Percentiles rank a stretch among this genome's conserved stretches.
These are phyloP conservation scores for Hylomyscus alleni DNA, from an alignment of 2,797 vertebrate species.

Conservation along the genomic window DNA sequence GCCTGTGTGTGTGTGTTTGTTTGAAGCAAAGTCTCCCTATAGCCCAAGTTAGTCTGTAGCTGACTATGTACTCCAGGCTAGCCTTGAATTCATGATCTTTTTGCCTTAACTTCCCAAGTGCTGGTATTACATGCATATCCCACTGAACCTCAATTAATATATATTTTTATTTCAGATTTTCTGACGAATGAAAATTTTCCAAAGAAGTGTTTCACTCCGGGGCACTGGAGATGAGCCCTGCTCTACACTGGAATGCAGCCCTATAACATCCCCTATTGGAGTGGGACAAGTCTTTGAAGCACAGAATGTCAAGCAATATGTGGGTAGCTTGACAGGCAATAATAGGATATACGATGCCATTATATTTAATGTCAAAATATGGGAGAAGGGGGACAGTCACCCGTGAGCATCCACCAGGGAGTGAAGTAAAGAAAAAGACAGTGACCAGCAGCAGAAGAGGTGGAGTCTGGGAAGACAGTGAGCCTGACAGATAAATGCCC, in stretches of 20 bases:
- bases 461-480: not conserved
- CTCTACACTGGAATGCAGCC: not conserved
- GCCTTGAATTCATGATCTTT: not conserved
- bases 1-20: not conserved
- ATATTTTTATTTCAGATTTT: not conserved
- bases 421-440: not conserved
- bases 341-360: not conserved
- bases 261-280: not conserved
- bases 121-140: not conserved
- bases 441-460: not conserved
- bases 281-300: not conserved
- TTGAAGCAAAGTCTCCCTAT: not conserved
- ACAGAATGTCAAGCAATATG: not conserved
- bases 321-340: not conserved
- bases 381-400: not conserved
- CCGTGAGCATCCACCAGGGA: not conserved
- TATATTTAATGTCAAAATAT: not conserved
- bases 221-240: not conserved
- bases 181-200: not conserved
- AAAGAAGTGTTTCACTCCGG: slow-evolving; percentile 12
- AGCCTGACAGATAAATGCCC: not conserved
- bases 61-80: not conserved
- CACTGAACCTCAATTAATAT: not conserved
- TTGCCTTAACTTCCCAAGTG: not conserved
- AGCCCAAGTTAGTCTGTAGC: not conserved